Percentiles rank a stretch among this genome's conserved stretches.
Evolutionary conservation across 2,888 invertebrate genomes (phyloP).

Genomic region (Synergus japonicus): DNA sequence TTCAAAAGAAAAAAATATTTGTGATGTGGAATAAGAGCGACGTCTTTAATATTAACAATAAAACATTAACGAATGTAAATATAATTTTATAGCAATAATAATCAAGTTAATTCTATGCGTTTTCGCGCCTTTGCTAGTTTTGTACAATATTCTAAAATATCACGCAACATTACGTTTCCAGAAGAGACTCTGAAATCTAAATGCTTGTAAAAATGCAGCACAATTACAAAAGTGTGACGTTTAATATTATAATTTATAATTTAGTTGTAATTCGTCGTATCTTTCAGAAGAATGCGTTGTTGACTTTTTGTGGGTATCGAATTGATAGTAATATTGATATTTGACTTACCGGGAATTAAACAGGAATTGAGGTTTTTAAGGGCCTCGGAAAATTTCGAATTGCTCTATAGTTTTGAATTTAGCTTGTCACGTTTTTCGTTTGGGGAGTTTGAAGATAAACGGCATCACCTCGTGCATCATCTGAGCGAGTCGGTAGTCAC

Average conservation of each 20-base stretch:
- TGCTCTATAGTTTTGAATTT: neutral
- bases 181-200: slow-evolving; percentile 10
- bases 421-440: slow-evolving; percentile 60
- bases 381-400: neutral
- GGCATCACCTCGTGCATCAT: slow-evolving; percentile 72
- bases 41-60: slow-evolving; percentile 20
- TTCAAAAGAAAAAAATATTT: slow-evolving; percentile 14
- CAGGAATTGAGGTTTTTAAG: slow-evolving; percentile 1
- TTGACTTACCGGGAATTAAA: slow-evolving; percentile 21
- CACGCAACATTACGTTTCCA: neutral
- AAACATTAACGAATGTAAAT: slow-evolving; percentile 30
- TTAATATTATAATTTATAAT: neutral
- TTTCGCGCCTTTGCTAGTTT: neutral
- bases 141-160: slow-evolving; percentile 18
- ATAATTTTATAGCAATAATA: slow-evolving; percentile 12
- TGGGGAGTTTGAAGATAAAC: slow-evolving; percentile 65
- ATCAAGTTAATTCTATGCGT: neutral
- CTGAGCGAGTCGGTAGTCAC: slow-evolving; percentile 70
- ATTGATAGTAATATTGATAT: slow-evolving; percentile 6
- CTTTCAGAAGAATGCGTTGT: neutral
- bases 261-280: slow-evolving; percentile 10
- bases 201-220: slow-evolving; percentile 21
- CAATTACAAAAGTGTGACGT: neutral
- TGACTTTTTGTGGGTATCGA: neutral
- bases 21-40: neutral